These are phyloP conservation scores for Aramus guarauna DNA, from an alignment of 2,113 vertebrate genomes.

Conservation along the genomic window DNA sequence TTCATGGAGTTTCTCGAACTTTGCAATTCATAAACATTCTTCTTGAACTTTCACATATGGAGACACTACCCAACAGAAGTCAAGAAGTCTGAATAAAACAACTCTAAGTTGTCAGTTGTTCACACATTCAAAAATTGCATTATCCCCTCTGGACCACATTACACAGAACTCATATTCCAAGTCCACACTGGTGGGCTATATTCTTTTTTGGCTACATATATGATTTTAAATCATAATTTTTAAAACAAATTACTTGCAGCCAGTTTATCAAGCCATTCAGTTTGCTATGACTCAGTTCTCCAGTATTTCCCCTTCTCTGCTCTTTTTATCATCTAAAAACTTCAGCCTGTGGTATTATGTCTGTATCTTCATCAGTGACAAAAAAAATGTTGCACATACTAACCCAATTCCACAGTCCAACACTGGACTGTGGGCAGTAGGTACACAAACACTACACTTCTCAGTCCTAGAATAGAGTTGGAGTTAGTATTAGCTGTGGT, in stretches of 20 bases:
- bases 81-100: neutral
- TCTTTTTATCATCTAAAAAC: neutral
- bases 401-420: accelerated
- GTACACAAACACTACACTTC: neutral
- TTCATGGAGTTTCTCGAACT: neutral
- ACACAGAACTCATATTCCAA: neutral
- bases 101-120: neutral
- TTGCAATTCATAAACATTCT: neutral
- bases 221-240: neutral
- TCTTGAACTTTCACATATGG: neutral
- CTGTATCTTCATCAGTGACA: neutral
- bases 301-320: neutral
- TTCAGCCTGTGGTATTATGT: neutral
- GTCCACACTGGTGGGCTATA: neutral
- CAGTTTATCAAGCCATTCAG: neutral
- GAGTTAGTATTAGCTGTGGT: neutral
- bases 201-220: neutral
- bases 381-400: too few relatives aligned
- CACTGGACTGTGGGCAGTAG: neutral
- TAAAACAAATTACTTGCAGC: neutral
- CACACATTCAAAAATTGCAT: neutral
- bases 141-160: neutral
- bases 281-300: neutral
- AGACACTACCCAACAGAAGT: neutral
- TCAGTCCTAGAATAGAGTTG: neutral